Evolutionary conservation across 2,113 vertebrate species (phyloP), one percentile per base, ranked within the genome.

Genomic region (Entelurus aequoreus): DNA sequence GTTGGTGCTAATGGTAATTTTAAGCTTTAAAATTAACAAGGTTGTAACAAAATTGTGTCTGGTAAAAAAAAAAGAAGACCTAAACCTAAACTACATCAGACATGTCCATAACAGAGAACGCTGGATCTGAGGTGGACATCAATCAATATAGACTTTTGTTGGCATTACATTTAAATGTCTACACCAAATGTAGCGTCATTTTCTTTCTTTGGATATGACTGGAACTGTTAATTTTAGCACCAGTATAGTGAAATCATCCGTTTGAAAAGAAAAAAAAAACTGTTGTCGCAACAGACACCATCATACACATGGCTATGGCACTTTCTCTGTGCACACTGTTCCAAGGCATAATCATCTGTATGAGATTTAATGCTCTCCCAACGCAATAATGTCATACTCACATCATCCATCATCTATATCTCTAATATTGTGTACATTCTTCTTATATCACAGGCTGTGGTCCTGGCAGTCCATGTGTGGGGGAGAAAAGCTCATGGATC

Each of bases 371-470:
- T 19, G 12, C 55, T 44, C 60, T 64, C 40, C 64, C 14, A 52
- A 59, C 52, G 65, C 57, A 56, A 69, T 70, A 69, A 67, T 64
- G 52, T 81, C 63, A 73, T 51, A 63, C 70, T 67, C 72, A 75
- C 78, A 55, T 79, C 76, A 61, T 84, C 76, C 62, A 64, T 83
- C 75, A 74, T 1, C 48, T 13, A 4, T 63, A 21, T 76, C 57
- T 61, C 54, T 65, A 47, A 75, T 79, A 51, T 46, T 65, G 37
- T 69, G 21, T 49, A 10, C 60, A 75, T 77, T 69, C 59, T 62
- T 83, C 51, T 75, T 66, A 19, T 44, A 63, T 68, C 19, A 16
- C 64, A 58, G 60, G 42, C 69, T 63, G 53, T 4, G 37, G 64
- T 78, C 57, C 64, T 76, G 63, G 73, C 71, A 48, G 50, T 14